Percentiles rank a stretch among this genome's conserved stretches.
These are phyloP conservation scores for Junonia oenone DNA, from an alignment of 2,888 invertebrate species.

Conservation along the genomic window DNA sequence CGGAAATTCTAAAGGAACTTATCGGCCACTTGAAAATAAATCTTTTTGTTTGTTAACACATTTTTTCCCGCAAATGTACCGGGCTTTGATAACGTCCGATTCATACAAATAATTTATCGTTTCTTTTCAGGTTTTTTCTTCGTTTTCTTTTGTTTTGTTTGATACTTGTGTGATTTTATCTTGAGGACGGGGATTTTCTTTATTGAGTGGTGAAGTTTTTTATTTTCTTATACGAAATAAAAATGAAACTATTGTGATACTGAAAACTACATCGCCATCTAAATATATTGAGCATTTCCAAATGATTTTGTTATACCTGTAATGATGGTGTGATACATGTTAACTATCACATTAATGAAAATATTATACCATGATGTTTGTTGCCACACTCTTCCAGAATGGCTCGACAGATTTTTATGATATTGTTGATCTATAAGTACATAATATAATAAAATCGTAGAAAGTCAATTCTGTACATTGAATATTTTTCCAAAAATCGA, in stretches of 20 bases:
- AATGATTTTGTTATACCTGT: no score
- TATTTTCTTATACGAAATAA: background rate
- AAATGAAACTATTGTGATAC: background rate
- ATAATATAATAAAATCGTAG: no score
- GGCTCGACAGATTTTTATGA: no score
- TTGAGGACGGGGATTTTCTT: background rate
- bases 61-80: conserved; percentile 46
- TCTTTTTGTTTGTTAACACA: conserved; percentile 77
- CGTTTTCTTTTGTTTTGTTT: background rate
- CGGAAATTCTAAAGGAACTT: conserved; percentile 54
- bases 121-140: conserved; percentile 31
- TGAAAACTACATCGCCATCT: no score
- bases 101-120: conserved; percentile 50
- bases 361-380: no score
- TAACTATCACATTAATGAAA: no score
- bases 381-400: no score
- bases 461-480: no score
- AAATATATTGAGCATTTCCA: no score
- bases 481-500: no score
- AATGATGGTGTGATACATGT: no score
- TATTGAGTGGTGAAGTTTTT: background rate
- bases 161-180: background rate
- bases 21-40: conserved; percentile 67
- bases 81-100: conserved; percentile 51
- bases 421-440: no score